Conservation (phyloP, 2,113 vertebrate species). For the Oreochromis aureus region DNA sequence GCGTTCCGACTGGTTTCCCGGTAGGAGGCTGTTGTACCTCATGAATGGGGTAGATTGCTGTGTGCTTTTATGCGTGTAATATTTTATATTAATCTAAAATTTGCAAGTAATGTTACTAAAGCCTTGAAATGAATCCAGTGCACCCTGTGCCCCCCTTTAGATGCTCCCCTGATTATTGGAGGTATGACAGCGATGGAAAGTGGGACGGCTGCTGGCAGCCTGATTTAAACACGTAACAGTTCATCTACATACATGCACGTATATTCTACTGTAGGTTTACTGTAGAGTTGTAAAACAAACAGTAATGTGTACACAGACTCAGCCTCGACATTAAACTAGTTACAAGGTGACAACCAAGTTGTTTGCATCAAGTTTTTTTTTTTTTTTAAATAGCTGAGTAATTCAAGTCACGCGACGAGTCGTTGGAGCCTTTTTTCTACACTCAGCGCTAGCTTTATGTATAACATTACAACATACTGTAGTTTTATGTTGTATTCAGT, state of each 20-base stretch:
- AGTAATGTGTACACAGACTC: accelerated
- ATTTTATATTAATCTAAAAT: not conserved
- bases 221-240: not conserved
- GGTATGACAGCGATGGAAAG: not conserved
- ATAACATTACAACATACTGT: not conserved
- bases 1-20: not conserved
- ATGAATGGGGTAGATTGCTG: accelerated
- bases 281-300: not conserved
- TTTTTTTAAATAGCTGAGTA: not conserved
- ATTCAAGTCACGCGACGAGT: not conserved
- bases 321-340: not conserved
- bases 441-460: not conserved
- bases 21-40: not conserved
- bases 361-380: not conserved
- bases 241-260: not conserved
- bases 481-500: accelerated
- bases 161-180: not conserved
- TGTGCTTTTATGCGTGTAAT: not conserved
- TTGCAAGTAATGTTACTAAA: not conserved
- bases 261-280: not conserved
- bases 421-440: not conserved
- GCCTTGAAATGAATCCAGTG: not conserved
- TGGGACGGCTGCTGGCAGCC: not conserved
- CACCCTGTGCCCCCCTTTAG: not conserved
- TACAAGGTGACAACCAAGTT: not conserved